These are phyloP conservation scores for Drosophila kambysellisi DNA, from an alignment of 2,888 invertebrate species.

Conservation along the genomic window DNA sequence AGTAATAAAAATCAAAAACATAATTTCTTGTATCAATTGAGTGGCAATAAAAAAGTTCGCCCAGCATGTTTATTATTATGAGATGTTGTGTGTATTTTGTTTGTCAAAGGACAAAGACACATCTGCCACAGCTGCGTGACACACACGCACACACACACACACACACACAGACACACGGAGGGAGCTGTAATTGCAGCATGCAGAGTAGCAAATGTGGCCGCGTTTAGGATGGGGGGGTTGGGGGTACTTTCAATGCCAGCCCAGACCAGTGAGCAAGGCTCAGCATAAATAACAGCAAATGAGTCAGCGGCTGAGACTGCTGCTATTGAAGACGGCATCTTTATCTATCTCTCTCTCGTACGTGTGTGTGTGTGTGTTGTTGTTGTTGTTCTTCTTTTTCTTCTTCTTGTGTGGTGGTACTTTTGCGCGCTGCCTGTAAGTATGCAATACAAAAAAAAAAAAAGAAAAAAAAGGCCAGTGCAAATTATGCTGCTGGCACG, in stretches of 20 bases:
- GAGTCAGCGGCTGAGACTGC: constrained; percentile 39
- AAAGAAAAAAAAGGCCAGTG: constrained; percentile 16
- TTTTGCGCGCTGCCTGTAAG: constrained; percentile 57
- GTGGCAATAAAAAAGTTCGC: constrained; percentile 66
- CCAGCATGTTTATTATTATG: constrained; percentile 59
- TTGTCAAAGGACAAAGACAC: constrained; percentile 11
- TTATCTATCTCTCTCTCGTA: constrained; percentile 36
- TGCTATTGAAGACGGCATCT: constrained; percentile 39
- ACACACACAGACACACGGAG: constrained; percentile 5
- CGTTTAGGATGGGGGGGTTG: constrained; percentile 16
- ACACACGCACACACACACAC: constrained; percentile 11
- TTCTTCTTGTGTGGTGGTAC: constrained; percentile 27
- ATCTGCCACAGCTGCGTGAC: constrained; percentile 35
- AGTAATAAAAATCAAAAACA: constrained; percentile 80
- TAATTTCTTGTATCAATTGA: constrained; percentile 79
- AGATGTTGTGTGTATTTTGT: constrained; percentile 26
- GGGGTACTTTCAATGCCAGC: constrained; percentile 47
- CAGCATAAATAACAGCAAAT: constrained; percentile 78
- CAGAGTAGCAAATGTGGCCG: constrained; percentile 51
- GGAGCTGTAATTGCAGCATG: constrained; percentile 50
- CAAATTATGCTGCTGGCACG: constrained; percentile 73
- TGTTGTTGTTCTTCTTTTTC: constrained; percentile 2
- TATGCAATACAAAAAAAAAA: constrained; percentile 41
- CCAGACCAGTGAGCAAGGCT: constrained; percentile 49
- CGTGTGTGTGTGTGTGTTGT: constrained; percentile 22